Conservation (phyloP, 2,888 invertebrate genomes). For the Lepidonotus clava region DNA sequence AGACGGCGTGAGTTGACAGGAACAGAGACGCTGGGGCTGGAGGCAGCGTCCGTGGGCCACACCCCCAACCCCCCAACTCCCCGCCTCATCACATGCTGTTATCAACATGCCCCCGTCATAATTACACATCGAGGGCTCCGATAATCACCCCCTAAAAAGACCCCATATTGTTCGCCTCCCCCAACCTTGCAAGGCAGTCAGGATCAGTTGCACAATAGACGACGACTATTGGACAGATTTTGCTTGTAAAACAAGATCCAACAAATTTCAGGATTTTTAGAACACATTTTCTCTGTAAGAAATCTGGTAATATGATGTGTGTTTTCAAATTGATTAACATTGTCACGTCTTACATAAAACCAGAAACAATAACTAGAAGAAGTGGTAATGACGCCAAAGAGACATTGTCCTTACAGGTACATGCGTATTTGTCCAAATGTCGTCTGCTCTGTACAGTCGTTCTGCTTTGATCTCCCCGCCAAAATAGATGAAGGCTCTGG, state of each 20-base stretch:
- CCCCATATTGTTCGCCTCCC: neutral
- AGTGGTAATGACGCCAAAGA: too few species aligned
- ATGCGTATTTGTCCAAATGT: too few species aligned
- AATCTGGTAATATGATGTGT: neutral
- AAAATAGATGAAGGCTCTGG: too few species aligned
- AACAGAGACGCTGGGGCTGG: neutral
- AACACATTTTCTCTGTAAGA: neutral
- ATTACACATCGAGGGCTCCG: neutral
- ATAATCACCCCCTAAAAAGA: constrained; percentile 23
- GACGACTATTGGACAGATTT: too few species aligned
- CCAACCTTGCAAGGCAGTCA: neutral
- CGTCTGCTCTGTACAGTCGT: too few species aligned
- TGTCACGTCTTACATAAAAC: neutral
- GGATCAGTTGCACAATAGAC: neutral
- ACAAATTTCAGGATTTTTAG: neutral
- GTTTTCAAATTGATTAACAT: neutral
- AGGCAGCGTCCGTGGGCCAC: neutral
- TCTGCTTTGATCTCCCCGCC: too few species aligned
- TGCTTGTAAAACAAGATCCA: too few species aligned
- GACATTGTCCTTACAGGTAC: too few species aligned
- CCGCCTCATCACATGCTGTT: neutral
- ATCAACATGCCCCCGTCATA: neutral
- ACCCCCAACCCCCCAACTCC: neutral
- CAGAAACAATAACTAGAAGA: too few species aligned
- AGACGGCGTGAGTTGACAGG: too few species aligned